Conservation (phyloP, 1,140 invertebrate genomes). For the Drosophila azteca region DNA sequence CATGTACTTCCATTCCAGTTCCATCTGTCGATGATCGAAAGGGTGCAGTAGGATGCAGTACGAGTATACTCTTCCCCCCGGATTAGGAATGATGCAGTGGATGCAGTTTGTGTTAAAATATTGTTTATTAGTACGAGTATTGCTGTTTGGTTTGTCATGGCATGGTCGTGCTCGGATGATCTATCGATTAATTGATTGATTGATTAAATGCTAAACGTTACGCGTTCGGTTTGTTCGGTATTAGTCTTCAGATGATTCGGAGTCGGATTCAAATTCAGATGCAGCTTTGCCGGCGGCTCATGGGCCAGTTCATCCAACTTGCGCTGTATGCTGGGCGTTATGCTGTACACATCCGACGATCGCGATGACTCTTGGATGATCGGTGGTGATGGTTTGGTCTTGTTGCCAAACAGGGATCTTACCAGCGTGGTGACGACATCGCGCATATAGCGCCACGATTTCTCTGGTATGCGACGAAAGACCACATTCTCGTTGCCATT, state of each 20-base stretch:
- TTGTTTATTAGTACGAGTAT: slow-evolving; percentile 38
- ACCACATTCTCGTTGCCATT: slow-evolving; percentile 76
- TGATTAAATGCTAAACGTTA: slow-evolving; percentile 67
- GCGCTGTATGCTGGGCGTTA: slow-evolving; percentile 70
- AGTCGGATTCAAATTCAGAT: slow-evolving; percentile 13
- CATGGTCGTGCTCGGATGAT: slow-evolving; percentile 19
- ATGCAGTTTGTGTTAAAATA: slow-evolving; percentile 47
- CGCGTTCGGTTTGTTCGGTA: slow-evolving; percentile 40
- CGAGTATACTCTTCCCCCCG: neutral
- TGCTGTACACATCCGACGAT: slow-evolving; percentile 70
- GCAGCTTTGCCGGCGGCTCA: slow-evolving; percentile 37
- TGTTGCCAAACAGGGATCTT: slow-evolving; percentile 75
- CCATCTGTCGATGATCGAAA: slow-evolving; percentile 82
- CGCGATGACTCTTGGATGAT: slow-evolving; percentile 19
- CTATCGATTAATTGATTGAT: neutral
- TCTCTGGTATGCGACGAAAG: slow-evolving; percentile 84
- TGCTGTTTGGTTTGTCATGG: neutral
- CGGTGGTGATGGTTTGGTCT: slow-evolving; percentile 27
- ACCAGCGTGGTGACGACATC: slow-evolving; percentile 87
- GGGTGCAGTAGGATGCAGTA: too few relatives aligned
- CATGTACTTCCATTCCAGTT: slow-evolving; percentile 87
- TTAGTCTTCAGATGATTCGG: slow-evolving; percentile 29
- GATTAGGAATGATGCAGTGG: slow-evolving; percentile 24
- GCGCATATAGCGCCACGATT: slow-evolving; percentile 85
- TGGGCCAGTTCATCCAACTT: slow-evolving; percentile 67